Percentiles rank a stretch among this genome's conserved stretches.
Evolutionary conservation across 2,113 vertebrate species (phyloP).

Genomic region (Semnornis frantzii): DNA sequence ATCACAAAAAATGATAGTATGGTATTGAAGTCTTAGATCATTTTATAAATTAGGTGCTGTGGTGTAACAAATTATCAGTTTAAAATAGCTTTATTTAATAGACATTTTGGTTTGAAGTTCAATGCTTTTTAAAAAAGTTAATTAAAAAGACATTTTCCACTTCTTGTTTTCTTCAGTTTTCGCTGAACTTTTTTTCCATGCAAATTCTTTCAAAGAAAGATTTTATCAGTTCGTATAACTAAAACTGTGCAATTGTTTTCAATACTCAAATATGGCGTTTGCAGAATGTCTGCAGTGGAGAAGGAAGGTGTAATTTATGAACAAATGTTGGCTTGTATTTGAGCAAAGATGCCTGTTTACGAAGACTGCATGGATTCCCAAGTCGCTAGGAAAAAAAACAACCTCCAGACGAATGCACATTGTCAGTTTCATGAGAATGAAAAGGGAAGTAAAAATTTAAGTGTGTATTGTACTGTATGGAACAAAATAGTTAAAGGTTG

Average conservation of each 20-base stretch:
- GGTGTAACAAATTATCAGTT: neutral
- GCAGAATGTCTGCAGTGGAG: neutral
- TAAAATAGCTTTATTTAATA: neutral
- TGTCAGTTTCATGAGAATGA: neutral
- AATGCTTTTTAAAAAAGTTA: neutral
- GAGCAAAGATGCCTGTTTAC: neutral
- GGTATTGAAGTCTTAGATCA: slow-evolving; percentile 4
- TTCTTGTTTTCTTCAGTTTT: neutral
- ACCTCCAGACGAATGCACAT: neutral
- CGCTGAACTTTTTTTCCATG: neutral
- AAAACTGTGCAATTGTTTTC: neutral
- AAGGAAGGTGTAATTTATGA: neutral
- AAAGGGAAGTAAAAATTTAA: neutral
- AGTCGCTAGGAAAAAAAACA: neutral
- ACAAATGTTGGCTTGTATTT: neutral
- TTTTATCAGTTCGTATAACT: slow-evolving; percentile 14
- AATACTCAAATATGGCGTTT: neutral
- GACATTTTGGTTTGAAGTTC: neutral
- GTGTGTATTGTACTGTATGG: neutral
- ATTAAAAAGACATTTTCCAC: neutral
- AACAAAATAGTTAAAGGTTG: slow-evolving; percentile 67
- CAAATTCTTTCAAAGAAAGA: slow-evolving; percentile 10
- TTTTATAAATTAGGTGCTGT: neutral
- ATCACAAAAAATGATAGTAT: neutral
- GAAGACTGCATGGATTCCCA: neutral